Evolutionary conservation across 2,888 invertebrate genomes (phyloP).

Genomic region (Ramazzottius varieornatus): DNA sequence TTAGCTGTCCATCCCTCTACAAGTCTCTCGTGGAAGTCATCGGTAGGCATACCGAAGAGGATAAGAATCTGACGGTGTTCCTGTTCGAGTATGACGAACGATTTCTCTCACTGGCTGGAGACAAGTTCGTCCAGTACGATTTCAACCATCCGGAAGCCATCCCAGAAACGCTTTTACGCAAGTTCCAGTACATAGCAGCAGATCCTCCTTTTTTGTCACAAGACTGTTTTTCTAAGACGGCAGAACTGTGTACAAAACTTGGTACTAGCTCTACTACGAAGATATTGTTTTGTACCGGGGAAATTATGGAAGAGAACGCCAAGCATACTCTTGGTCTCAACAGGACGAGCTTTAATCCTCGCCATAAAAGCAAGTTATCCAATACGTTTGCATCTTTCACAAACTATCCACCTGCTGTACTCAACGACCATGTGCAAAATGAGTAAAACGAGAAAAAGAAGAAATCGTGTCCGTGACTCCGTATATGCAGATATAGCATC

Average conservation of each 20-base stretch:
- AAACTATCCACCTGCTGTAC: neutral
- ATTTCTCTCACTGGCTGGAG: slow-evolving; percentile 41
- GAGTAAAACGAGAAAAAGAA: neutral
- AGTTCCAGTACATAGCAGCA: slow-evolving; percentile 38
- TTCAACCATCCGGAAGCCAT: slow-evolving; percentile 49
- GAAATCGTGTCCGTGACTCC: too few relatives aligned
- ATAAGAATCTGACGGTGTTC: neutral
- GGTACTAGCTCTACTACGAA: neutral
- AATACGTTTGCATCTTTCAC: neutral
- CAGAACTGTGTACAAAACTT: slow-evolving; percentile 15
- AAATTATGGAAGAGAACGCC: neutral
- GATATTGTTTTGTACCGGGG: neutral
- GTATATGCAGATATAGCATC: too few relatives aligned
- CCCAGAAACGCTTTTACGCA: slow-evolving; percentile 24
- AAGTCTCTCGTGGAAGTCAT: slow-evolving; percentile 22
- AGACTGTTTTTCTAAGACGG: slow-evolving; percentile 61
- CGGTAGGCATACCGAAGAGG: neutral
- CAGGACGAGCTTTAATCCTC: neutral
- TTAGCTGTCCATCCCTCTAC: slow-evolving; percentile 68
- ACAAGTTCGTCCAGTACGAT: slow-evolving; percentile 59
- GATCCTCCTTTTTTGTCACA: slow-evolving; percentile 85
- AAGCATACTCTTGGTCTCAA: neutral
- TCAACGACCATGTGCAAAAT: neutral
- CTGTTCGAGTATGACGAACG: slow-evolving; percentile 56
- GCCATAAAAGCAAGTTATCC: neutral